phyloP scores from a whole-genome alignment of 2,113 vertebrate species.

The Saccopteryx leptura region DNA sequence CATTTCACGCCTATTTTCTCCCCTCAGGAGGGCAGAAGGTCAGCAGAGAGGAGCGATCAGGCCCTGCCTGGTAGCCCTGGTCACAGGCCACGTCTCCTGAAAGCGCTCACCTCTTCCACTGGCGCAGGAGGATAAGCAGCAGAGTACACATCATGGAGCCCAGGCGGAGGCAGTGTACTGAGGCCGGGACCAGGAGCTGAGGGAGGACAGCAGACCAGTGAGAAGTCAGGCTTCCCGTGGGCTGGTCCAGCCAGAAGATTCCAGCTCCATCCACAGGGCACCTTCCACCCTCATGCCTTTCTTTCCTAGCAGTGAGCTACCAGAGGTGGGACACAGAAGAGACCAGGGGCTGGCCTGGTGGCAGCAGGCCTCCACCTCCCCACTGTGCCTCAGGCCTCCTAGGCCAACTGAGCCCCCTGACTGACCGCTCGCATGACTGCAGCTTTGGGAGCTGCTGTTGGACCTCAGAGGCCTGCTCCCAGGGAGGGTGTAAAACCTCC shows the following conservation, averaged over 20 bases:
- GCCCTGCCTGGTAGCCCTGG: no score
- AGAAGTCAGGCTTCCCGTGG: background rate
- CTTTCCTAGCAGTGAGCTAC: background rate
- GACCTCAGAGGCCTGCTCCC: background rate
- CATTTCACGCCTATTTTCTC: no score
- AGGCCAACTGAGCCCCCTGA: background rate
- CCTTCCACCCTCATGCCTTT: background rate
- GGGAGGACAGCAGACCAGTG: constrained; percentile 14
- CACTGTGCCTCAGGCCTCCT: background rate
- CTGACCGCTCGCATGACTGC: background rate
- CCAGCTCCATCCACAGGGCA: background rate
- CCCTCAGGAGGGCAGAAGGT: background rate
- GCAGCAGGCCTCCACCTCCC: background rate
- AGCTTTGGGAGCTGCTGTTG: background rate
- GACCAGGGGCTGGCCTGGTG: background rate
- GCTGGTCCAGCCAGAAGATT: background rate
- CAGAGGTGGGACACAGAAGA: rapidly evolving
- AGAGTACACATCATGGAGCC: constrained; percentile 97
- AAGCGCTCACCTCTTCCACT: constrained; percentile 93
- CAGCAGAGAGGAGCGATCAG: rapidly evolving
- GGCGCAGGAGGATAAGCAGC: constrained; percentile 95
- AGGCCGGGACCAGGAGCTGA: constrained; percentile 93
- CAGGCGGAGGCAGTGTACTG: constrained; percentile 93
- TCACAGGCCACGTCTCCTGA: background rate
- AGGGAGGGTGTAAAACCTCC: background rate